Evolutionary conservation across 2,113 vertebrate genomes (phyloP).

Genomic region (Semnornis frantzii): DNA sequence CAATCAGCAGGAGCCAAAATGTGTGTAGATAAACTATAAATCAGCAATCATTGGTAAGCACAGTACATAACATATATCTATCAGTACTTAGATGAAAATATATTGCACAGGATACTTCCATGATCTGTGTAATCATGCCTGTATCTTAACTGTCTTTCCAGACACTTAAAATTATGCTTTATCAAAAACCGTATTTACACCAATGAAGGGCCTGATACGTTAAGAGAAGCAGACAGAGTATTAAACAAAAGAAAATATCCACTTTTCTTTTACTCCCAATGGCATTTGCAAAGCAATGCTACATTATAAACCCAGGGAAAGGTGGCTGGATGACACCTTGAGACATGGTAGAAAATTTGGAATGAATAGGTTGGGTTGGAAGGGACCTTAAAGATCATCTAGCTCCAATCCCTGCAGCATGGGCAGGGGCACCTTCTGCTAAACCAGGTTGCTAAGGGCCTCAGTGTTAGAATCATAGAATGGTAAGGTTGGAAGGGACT

Average conservation of each 20-base stretch:
- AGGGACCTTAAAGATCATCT: too few relatives aligned
- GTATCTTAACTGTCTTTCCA: background rate
- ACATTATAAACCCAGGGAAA: background rate
- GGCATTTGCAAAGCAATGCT: background rate
- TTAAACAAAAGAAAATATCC: background rate
- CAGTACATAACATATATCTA: background rate
- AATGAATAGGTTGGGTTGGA: background rate
- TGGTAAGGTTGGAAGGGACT: too few relatives aligned
- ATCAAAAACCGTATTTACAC: background rate
- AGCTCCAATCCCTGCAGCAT: too few relatives aligned
- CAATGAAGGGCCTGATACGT: background rate
- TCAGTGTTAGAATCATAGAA: background rate
- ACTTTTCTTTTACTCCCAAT: background rate
- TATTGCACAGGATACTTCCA: background rate
- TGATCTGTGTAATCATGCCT: background rate
- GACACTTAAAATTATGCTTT: background rate
- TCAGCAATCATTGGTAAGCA: background rate
- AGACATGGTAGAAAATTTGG: background rate
- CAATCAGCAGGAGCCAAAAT: slow-evolving; percentile 16
- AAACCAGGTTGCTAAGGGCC: too few relatives aligned
- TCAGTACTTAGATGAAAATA: background rate
- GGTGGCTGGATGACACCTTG: background rate
- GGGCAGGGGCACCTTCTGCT: too few relatives aligned
- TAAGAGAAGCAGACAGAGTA: background rate
- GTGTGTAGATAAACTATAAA: background rate